Evolutionary conservation across 2,113 vertebrate genomes (phyloP).

Genomic region (Melanerpes formicivorus): DNA sequence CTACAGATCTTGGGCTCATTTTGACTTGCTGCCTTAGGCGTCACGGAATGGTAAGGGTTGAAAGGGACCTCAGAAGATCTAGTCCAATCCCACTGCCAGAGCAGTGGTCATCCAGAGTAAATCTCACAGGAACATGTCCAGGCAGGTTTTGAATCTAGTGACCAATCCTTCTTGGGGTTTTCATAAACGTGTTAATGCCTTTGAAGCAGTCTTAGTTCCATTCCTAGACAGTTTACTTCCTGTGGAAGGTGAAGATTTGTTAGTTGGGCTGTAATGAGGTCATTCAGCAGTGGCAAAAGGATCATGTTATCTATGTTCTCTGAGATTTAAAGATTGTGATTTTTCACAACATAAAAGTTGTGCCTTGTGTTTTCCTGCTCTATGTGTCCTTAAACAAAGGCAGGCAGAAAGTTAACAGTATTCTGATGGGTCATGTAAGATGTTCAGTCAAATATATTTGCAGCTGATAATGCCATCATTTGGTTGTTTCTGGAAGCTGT

Average conservation of each 20-base stretch:
- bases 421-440: neutral
- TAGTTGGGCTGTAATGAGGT: neutral
- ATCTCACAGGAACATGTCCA: too few species aligned
- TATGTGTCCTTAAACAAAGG: neutral
- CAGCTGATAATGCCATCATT: neutral
- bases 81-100: too few species aligned
- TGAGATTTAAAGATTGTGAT: neutral
- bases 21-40: neutral
- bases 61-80: too few species aligned
- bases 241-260: neutral
- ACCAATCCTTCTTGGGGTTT: neutral
- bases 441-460: neutral
- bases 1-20: neutral
- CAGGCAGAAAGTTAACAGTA: neutral
- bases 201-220: neutral
- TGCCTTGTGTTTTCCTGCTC: neutral
- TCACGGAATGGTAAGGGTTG: too few species aligned
- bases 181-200: neutral
- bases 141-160: neutral
- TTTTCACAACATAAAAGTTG: neutral
- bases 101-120: too few species aligned
- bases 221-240: neutral
- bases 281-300: neutral
- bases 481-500: neutral
- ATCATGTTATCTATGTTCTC: neutral